These are phyloP conservation scores for Oxyruncus cristatus DNA, from an alignment of 2,113 vertebrate genomes.

Conservation along the genomic window DNA sequence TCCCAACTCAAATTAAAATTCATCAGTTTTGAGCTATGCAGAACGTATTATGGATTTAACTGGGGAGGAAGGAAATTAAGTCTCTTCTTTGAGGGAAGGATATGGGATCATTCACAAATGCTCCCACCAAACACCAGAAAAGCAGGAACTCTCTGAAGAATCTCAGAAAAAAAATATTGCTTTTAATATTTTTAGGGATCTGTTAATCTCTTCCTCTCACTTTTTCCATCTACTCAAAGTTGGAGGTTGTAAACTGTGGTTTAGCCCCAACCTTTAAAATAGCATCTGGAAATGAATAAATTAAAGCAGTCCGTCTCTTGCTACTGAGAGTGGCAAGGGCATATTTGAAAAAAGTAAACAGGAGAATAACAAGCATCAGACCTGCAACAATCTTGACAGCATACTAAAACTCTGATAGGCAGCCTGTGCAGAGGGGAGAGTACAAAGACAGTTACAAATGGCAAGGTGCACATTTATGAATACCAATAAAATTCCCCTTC, in stretches of 20 bases:
- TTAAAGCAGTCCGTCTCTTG: neutral
- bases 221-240: neutral
- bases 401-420: neutral
- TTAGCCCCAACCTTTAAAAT: neutral
- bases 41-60: neutral
- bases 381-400: neutral
- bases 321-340: slow-evolving; percentile 20
- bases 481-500: slow-evolving; percentile 17
- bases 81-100: neutral
- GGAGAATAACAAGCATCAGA: slow-evolving; percentile 45
- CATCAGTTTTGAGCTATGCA: neutral
- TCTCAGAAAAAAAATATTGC: neutral
- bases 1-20: neutral
- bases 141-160: neutral
- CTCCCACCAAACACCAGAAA: neutral
- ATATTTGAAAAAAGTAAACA: slow-evolving; percentile 5
- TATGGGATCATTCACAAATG: neutral
- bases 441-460: slow-evolving; percentile 58
- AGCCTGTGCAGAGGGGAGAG: neutral
- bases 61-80: neutral
- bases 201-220: neutral
- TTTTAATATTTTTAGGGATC: neutral
- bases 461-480: slow-evolving; percentile 17
- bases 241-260: neutral
- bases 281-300: neutral